Conservation (phyloP, 2,797 vertebrate species). For the Macropus fuliginosus region DNA sequence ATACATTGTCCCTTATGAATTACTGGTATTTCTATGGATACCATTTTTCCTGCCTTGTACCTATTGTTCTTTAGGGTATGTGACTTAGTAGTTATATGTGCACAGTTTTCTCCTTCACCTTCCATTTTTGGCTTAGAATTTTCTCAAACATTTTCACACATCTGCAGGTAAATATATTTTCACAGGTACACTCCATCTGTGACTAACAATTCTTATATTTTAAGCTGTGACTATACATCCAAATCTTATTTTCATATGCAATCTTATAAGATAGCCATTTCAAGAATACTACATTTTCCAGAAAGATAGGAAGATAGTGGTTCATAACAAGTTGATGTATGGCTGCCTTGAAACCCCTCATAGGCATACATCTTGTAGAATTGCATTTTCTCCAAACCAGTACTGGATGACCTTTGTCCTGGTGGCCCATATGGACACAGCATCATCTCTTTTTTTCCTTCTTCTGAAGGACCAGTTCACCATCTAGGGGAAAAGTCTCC, state of each 20-base stretch:
- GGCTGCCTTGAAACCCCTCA: background rate
- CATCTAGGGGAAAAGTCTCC: background rate
- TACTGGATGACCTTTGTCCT: background rate
- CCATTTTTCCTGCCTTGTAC: background rate
- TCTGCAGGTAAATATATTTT: background rate
- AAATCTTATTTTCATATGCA: background rate
- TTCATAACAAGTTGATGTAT: background rate
- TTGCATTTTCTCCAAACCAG: background rate
- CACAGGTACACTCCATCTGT: background rate
- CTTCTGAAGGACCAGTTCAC: background rate
- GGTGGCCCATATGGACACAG: background rate
- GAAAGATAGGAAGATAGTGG: background rate
- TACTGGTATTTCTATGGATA: background rate
- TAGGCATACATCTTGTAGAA: background rate
- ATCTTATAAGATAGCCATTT: background rate
- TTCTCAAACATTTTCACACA: background rate
- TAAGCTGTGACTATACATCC: background rate
- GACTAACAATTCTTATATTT: background rate
- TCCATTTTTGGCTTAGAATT: background rate
- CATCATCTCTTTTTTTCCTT: background rate
- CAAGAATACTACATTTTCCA: background rate
- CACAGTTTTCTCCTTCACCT: background rate
- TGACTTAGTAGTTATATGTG: background rate
- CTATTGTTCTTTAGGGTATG: background rate
- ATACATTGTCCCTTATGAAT: background rate